Conservation (phyloP, 2,888 invertebrate species). For the Sphaerophoria taeniata region DNA sequence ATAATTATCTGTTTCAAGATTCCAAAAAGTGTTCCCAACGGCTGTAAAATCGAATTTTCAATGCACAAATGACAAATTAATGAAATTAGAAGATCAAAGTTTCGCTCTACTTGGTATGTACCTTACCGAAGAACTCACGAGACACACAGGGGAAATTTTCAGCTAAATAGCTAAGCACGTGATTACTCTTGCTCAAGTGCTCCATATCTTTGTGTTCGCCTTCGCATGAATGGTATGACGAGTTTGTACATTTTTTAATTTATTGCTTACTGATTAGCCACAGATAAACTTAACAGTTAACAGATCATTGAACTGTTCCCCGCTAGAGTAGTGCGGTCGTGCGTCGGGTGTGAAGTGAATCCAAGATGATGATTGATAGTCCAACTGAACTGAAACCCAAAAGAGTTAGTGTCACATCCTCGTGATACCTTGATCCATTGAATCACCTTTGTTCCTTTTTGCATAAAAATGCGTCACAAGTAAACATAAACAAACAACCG, state of each 20-base stretch:
- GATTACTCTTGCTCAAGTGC: conserved; percentile 41
- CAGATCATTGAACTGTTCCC: conserved; percentile 62
- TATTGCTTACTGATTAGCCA: conserved; percentile 32
- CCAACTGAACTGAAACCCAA: background rate
- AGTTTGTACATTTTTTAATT: conserved; percentile 6
- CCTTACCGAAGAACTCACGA: conserved; percentile 3
- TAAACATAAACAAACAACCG: conserved; percentile 72
- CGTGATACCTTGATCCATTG: background rate
- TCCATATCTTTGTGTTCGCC: background rate
- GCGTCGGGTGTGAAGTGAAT: conserved; percentile 2
- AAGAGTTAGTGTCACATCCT: background rate
- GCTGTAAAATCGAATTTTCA: background rate
- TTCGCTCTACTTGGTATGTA: conserved; percentile 16
- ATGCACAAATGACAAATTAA: background rate
- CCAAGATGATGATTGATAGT: background rate
- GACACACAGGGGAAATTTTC: conserved; percentile 24
- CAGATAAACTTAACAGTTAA: conserved; percentile 60
- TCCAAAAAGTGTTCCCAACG: background rate
- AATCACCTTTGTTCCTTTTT: conserved; percentile 14
- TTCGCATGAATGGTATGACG: conserved; percentile 9
- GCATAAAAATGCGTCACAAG: conserved; percentile 61
- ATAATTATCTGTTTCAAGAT: too few relatives aligned
- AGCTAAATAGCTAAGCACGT: conserved; percentile 50
- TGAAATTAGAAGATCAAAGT: background rate
- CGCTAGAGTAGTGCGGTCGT: background rate